Base-by-base conservation (phyloP, 2,888 invertebrate species). In the Latrodectus elegans region DNA sequence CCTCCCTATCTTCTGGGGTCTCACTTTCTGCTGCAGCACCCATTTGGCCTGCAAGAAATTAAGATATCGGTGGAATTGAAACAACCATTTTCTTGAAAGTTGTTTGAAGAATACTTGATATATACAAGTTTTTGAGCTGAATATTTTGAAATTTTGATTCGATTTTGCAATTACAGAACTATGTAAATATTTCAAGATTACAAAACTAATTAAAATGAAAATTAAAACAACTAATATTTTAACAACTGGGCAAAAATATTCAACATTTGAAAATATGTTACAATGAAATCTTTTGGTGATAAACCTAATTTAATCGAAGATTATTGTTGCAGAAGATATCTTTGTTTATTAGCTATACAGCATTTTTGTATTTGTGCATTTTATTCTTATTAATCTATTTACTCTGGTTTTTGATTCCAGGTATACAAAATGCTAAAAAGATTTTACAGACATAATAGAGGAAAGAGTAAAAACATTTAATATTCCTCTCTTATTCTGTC, bases 1-100 rank as follows among this genome's bases (percentile, higher is more conserved):
- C 97, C 94, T 97, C 98, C 95, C 97, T 97, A 93, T 98, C 98
- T 92, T 91, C 91, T 12, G 89, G 87, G 11, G 89, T 77, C 65
- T 89, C 88, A 10, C 80, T 90, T 26, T 89, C 90, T 11, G 85
- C 90, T 11, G 80, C 90, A 65, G 90, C 90, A 26, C 89, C 90
- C 65, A 85, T 85, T 51, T 85, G 87, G 55, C 88, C 88, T 88
- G 75, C 4, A 75, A 60, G 17, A 72, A 67, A 60, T 38, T 6
- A 60, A 60, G 15, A 14, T 11, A 60, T 60, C 0, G 8, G 10
- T 10, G 60, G 6, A 12, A n/a, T n/a, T 15, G 3, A 10, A 6
- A 11, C 12, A 15, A 14, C 10, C 12, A 4, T 15, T 15, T 60
- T 60, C 60, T 0, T n/a, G 12, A 60, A 60, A 15, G 60, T 10